A percentile compares a stretch with the other conserved stretches of the same genome.
phyloP scores from a whole-genome alignment of 2,113 vertebrate genomes.

The Raja brachyura region DNA sequence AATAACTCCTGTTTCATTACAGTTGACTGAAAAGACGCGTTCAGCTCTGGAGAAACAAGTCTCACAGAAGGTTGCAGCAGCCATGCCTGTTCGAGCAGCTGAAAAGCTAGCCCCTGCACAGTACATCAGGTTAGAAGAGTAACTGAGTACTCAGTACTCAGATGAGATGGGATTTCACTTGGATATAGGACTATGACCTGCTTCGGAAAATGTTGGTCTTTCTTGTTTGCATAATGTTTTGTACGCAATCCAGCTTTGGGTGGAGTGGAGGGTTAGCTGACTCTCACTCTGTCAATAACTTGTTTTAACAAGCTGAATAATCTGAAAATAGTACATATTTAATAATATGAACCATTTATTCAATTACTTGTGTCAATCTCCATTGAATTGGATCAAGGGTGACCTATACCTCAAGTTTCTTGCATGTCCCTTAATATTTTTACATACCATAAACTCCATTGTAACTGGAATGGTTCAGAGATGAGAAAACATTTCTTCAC shows the following conservation, averaged over 20 bases:
- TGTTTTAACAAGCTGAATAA: background rate
- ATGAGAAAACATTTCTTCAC: too few relatives aligned
- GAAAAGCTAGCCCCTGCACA: conserved; percentile 95
- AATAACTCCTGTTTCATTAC: conserved; percentile 43
- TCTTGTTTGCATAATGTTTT: background rate
- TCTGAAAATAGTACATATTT: background rate
- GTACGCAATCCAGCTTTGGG: background rate
- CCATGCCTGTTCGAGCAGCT: conserved; percentile 95
- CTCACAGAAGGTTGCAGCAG: conserved; percentile 95
- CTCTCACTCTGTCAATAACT: background rate
- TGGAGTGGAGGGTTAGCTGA: background rate
- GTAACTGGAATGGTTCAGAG: too few relatives aligned
- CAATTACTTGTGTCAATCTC: background rate
- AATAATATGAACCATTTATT: background rate
- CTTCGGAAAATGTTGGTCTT: background rate
- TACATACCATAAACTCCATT: background rate
- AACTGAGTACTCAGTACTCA: background rate
- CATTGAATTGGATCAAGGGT: background rate
- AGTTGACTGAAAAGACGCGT: conserved; percentile 96
- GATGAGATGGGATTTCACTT: background rate
- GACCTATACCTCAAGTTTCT: background rate
- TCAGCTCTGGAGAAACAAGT: conserved; percentile 86
- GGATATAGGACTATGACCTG: background rate
- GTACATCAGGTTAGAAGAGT: conserved; percentile 78
- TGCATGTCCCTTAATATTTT: background rate